Evolutionary conservation across 2,888 invertebrate species (phyloP), one percentile per base, ranked within the genome.

Genomic region (Priapulus caudatus): DNA sequence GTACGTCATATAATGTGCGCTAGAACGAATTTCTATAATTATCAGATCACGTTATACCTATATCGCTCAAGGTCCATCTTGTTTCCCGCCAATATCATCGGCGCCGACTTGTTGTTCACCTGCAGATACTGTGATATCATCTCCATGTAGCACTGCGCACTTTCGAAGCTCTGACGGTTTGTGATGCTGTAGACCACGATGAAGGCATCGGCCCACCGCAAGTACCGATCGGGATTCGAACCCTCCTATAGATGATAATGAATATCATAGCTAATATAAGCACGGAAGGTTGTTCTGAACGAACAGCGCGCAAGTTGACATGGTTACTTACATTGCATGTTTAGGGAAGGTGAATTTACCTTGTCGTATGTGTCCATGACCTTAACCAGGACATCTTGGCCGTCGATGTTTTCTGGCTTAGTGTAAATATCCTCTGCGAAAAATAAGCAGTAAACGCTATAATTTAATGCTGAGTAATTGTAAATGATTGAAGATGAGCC

Each of bases 341-440:
- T n/a, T n/a, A n/a, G n/a, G n/a, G n/a, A n/a, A n/a, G n/a, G n/a
- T n/a, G n/a, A n/a, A n/a, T n/a, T n/a, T 56, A 72, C 72, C 62
- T 67, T 69, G 53, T 74, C 74, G 53, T 69, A 73, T 0, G 74
- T 74, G 54, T 74, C 74, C 74, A 74, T 74, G 19, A 74, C 60
- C 56, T 71, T 66, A 1, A 74, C 66, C 4, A 60, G 58, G 22
- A 69, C 54, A n/a, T 71, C 70, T 51, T 69, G 69, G 2, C 66
- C 65, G 43, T 72, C 70, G 21, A 73, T 63, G 20, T 61, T 64
- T 53, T 73, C 73, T 24, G 67, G 67, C 54, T 73, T 72, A 10
- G 68, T 68, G 57, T 74, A 74, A 2, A 71, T 73, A 53, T 73
- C 74, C 59, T 74, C 74, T 72, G 62, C 10, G 33, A 33, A 33